phyloP scores from a whole-genome alignment of 2,888 invertebrate species.

The Eupithecia subfuscata region DNA sequence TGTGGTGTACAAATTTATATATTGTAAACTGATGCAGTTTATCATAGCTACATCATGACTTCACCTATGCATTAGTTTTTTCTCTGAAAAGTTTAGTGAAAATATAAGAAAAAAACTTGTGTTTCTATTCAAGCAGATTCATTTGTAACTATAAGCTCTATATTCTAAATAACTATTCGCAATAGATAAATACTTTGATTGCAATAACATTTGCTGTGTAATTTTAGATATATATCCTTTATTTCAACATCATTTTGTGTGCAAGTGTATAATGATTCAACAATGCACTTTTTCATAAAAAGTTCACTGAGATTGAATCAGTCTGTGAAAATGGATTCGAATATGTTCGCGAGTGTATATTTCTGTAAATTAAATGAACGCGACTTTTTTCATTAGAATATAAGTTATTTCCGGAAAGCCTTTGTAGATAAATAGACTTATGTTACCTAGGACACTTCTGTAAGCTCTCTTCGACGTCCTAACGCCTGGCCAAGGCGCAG shows the following conservation, averaged over 20 bases:
- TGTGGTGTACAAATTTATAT: constrained; percentile 21
- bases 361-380: constrained; percentile 28
- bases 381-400: constrained; percentile 19
- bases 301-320: constrained; percentile 40
- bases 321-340: constrained; percentile 20
- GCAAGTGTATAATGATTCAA: constrained; percentile 31
- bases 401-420: constrained; percentile 18
- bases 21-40: neutral
- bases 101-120: neutral
- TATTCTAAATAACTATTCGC: neutral
- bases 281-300: constrained; percentile 43
- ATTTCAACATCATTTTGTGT: neutral
- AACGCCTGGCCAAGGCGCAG: neutral
- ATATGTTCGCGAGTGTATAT: constrained; percentile 22
- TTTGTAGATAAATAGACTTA: constrained; percentile 13
- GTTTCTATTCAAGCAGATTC: neutral
- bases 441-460: neutral
- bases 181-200: neutral
- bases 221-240: neutral
- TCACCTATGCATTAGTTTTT: neutral
- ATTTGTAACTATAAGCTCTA: neutral
- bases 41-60: neutral
- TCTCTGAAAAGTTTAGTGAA: neutral
- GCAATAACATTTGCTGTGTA: neutral
- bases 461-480: neutral